phyloP scores from a whole-genome alignment of 2,113 vertebrate genomes.

The Ceratotherium simum region DNA sequence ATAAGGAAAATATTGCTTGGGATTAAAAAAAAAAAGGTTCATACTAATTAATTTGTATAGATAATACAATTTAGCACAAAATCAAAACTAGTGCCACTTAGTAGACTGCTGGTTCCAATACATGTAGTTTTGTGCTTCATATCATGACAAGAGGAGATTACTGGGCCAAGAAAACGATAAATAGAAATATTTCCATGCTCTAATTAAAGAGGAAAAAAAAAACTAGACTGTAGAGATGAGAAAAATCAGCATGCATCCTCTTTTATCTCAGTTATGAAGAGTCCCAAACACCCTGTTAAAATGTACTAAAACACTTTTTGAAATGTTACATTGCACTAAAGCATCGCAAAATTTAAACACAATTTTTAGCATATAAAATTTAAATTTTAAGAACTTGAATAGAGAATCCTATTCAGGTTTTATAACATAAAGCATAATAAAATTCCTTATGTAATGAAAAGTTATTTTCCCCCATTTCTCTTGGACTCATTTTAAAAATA shows the following conservation, averaged over 20 bases:
- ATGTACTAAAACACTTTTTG: not conserved
- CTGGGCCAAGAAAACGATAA: not conserved
- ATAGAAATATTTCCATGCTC: not conserved
- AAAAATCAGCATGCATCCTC: not conserved
- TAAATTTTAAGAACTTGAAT: not conserved
- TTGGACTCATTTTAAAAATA: constrained; percentile 9
- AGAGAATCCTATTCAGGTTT: not conserved
- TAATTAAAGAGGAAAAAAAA: not conserved
- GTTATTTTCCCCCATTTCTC: constrained; percentile 22
- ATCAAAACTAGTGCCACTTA: not conserved
- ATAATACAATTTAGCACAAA: not conserved
- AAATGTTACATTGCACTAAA: not conserved
- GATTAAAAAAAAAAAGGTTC: not conserved
- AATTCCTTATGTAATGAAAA: constrained; percentile 10
- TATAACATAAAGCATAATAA: not conserved
- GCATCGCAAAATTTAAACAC: not conserved
- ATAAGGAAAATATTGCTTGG: not conserved
- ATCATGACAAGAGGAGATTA: not conserved
- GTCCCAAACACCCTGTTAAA: not conserved
- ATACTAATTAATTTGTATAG: not conserved
- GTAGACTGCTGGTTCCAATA: not conserved
- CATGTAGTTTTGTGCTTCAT: not conserved
- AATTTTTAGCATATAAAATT: not conserved
- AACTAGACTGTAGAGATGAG: not conserved
- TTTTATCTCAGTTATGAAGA: not conserved